A percentile compares a stretch with the other conserved stretches of the same genome.
Evolutionary conservation across 2,113 vertebrate species (phyloP).

Genomic region (Semicossyphus pulcher): DNA sequence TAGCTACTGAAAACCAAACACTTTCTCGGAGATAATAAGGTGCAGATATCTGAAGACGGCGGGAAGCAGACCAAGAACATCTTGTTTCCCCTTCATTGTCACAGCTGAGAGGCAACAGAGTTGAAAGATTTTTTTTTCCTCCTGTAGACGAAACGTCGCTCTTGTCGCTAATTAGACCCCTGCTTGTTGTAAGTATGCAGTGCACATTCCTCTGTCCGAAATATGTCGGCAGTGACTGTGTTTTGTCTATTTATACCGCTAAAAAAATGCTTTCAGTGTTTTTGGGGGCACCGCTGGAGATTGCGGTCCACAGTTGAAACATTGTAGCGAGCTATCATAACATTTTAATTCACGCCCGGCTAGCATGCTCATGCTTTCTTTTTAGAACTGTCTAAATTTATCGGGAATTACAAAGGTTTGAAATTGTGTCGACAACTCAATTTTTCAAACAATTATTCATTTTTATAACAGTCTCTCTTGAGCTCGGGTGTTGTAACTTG

Average conservation of each 20-base stretch:
- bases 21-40: constrained; percentile 24
- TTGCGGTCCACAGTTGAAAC: constrained; percentile 50
- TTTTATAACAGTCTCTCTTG: constrained; percentile 9
- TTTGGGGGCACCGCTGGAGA: constrained; percentile 29
- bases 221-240: constrained; percentile 23
- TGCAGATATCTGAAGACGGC: constrained; percentile 34
- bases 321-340: constrained; percentile 62
- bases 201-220: constrained; percentile 52
- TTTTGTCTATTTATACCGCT: constrained; percentile 5
- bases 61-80: constrained; percentile 42
- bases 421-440: not conserved
- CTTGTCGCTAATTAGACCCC: constrained; percentile 64
- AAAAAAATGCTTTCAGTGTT: constrained; percentile 17
- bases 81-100: constrained; percentile 25
- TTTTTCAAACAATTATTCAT: not conserved
- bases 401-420: too few species aligned
- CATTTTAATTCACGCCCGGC: constrained; percentile 47
- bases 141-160: constrained; percentile 65
- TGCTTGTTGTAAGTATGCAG: constrained; percentile 78
- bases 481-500: constrained; percentile 58
- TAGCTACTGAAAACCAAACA: constrained; percentile 45
- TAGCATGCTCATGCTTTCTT: constrained; percentile 13
- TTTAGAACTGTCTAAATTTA: not conserved
- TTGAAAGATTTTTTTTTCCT: constrained; percentile 57
- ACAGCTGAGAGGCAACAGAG: constrained; percentile 57